Conservation (phyloP, 2,888 invertebrate genomes). For the Argyra leucocephala region DNA sequence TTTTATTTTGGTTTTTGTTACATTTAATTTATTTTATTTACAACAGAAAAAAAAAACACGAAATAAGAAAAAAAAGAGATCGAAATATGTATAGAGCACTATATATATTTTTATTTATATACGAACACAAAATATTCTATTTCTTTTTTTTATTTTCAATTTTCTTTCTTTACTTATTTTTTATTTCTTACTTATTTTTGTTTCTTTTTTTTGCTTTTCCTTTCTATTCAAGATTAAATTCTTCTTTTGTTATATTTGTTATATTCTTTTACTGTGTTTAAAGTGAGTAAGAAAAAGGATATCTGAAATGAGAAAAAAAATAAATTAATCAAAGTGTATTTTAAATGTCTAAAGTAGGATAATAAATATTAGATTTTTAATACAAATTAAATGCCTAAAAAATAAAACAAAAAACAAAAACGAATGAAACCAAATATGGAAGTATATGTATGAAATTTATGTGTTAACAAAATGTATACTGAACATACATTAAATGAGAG, state of each 20-base stretch:
- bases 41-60: not conserved
- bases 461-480: too few relatives aligned
- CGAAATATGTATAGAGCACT: too few relatives aligned
- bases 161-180: not conserved
- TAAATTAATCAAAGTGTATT: slow-evolving; percentile 3
- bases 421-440: too few relatives aligned
- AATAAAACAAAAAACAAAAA: not conserved
- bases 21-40: not conserved
- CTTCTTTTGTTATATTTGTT: too few relatives aligned
- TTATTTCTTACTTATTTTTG: not conserved
- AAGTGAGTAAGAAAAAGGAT: not conserved
- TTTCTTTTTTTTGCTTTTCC: not conserved
- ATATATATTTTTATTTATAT: not conserved
- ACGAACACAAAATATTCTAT: not conserved
- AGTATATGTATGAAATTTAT: too few relatives aligned
- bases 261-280: not conserved
- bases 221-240: not conserved
- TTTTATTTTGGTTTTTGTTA: not conserved
- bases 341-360: slow-evolving; percentile 1
- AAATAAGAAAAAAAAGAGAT: not conserved
- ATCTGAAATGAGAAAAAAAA: not conserved
- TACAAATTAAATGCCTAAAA: not conserved
- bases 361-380: not conserved
- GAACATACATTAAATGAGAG: too few relatives aligned
- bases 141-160: not conserved